Evolutionary conservation across 2,888 invertebrate genomes (phyloP), one percentile per base, ranked within the genome.

Genomic region (Drosophila atroscutellata): DNA sequence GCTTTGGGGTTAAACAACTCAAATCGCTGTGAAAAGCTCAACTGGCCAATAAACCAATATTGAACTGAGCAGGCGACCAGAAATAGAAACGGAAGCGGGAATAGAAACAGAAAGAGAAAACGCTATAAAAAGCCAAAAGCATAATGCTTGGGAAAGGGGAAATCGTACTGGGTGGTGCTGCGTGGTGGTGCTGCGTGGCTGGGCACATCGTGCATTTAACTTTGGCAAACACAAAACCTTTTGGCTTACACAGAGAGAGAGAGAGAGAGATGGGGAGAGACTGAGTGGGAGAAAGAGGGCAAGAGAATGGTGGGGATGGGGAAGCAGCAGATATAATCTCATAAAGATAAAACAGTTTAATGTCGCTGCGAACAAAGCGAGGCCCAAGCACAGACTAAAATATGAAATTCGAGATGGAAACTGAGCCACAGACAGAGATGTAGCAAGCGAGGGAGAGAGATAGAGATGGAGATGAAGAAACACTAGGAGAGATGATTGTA

Each of bases 331-430:
- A 86, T 85, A 89, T 89, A 86, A 86, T 89, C 89, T 85, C 86
- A 85, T 86, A 86, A 87, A 86, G 86, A 86, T 86, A 89, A 89
- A 86, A 87, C 89, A 76, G 86, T 87, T 89, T 82, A 87, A 85
- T 83, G 80, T 83, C 80, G 71, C 81, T 63, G 60, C 57, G 80
- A 80, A 86, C 82, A 79, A 83, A 69, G 77, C 67, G 62, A 60
- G 54, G 62, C 51, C 61, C 69, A 60, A 68, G 52, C 47, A 64
- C 24, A 68, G 54, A 67, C 55, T 55, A 47, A 51, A 56, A 65
- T 37, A 55, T 61, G 61, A 57, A 54, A 64, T 62, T 37, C 60
- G 26, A 62, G 63, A 56, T 66, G 66, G 58, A 61, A 39, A 47
- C 52, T 47, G 52, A 63, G 45, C 45, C 45, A 4, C 45, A 45